Base-by-base conservation (phyloP, 2,888 invertebrate species). In the Galerucella calmariensis region DNA sequence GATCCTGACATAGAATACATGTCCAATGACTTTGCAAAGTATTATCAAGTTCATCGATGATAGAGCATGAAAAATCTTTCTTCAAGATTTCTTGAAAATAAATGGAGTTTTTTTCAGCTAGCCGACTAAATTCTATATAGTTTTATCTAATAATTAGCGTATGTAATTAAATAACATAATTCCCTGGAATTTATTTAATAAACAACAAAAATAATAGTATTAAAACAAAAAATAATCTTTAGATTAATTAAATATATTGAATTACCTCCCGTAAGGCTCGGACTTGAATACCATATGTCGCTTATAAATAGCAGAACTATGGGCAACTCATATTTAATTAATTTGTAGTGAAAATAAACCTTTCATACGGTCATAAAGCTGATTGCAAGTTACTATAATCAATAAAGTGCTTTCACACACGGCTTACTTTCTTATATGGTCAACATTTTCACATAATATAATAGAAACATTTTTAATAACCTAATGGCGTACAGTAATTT, bases 341-440 rank as follows among this genome's bases (percentile, higher is more conserved):
- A 56, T 56, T 56, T 56, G 56, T 56, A 16, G 20, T 16, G 16
- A 56, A 53, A 56, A 56, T 56, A 56, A 56, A 56, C 9, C 56
- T 56, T 56, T 16, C 14, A 48, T 56, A n/a, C 10, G 10, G 20
- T 10, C 56, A 10, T 56, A 9, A 35, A 41, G 35, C 35, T 41
- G 35, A 9, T 41, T 56, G 5, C 9, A 2, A 48, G 48, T 12
- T 48, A 5, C 48, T 20, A 10, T 56, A 56, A 56, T 56, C 56
- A 20, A 56, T 56, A 56, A 20, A 20, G 3, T 16, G 56, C 56
- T 56, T 56, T 56, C 56, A 56, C 56, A 20, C 11, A 20, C 56
- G n/a, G 16, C 56, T 56, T 56, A 56, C 56, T 56, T 56, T 56
- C 56, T 51, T n/a, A 51, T 20, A 20, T 14, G 14, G 14, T 20